Evolutionary conservation across 2,888 invertebrate genomes (phyloP), one percentile per base, ranked within the genome.

Genomic region (Drosophila nr. medialis): DNA sequence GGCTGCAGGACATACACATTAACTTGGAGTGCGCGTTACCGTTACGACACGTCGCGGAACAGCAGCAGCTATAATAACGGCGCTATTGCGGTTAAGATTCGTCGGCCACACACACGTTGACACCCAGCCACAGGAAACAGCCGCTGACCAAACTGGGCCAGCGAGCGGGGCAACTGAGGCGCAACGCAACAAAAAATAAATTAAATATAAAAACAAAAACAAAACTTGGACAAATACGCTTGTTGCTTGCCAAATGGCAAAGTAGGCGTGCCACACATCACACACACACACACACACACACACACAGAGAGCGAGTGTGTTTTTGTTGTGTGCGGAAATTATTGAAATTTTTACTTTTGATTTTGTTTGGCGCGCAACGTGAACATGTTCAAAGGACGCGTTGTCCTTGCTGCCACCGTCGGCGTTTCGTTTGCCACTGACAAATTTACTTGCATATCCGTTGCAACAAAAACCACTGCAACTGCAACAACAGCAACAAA

Each of bases 311-410:
- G 4, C 7, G 24, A 15, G 15, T 27, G 3, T 36, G 54, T 54
- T 54, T 55, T 89, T 89, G 83, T 88, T 83, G 75, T 89, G 80
- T 89, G 80, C 91, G 90, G 90, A 90, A 90, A 90, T 90, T 89
- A 89, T 90, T 90, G 87, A 90, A 91, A 91, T 90, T 90, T 45
- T 81, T 77, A 77, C 81, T 90, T 84, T 87, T 80, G 71, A 72
- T 83, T 83, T 80, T 84, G 76, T 66, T 79, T 81, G 83, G 63
- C 51, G 68, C 59, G 53, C 34, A 50, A 24, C 30, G 29, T 48
- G 49, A 72, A 38, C 53, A 81, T 77, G 81, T 48, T 53, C 36
- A 77, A 67, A 61, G 64, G 81, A 72, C 81, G 63, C 64, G 76
- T 21, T 54, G 63, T 24, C 51, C 21, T 24, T 72, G 70, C 65